Evolutionary conservation across 2,888 invertebrate genomes (phyloP).

Genomic region (Icerya purchasi): DNA sequence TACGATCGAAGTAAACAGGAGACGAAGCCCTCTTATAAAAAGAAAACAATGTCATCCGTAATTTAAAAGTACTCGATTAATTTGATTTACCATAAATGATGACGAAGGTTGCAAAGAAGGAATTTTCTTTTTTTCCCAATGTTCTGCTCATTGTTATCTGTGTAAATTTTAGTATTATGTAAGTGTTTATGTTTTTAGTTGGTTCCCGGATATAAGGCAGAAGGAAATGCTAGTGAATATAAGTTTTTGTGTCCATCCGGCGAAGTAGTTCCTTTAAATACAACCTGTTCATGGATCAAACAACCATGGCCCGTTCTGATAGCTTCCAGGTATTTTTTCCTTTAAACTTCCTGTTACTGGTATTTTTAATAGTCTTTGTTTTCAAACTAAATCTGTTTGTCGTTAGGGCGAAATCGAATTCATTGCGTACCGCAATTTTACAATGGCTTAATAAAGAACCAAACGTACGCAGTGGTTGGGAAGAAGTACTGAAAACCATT

Average conservation of each 20-base stretch:
- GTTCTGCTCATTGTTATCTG: no score
- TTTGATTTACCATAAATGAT: no score
- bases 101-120: no score
- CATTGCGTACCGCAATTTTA: constrained; percentile 8
- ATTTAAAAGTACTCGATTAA: no score
- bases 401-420: not conserved
- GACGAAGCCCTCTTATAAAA: no score
- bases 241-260: constrained; percentile 26
- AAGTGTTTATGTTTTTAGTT: not conserved
- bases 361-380: no score
- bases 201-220: constrained; percentile 1
- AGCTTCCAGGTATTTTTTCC: constrained; percentile 32
- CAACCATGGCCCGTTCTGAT: constrained; percentile 40
- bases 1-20: no score
- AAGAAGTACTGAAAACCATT: not conserved
- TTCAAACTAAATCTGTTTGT: no score
- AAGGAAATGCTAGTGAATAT: constrained; percentile 17
- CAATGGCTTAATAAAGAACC: not conserved
- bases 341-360: no score
- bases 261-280: constrained; percentile 19
- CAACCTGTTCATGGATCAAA: constrained; percentile 36
- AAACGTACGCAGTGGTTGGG: not conserved
- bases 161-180: no score
- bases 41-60: no score
- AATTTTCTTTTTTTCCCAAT: no score